A percentile compares a stretch with the other conserved stretches of the same genome.
Evolutionary conservation across 2,797 vertebrate genomes (phyloP).

Genomic region (Oreochromis mossambicus): DNA sequence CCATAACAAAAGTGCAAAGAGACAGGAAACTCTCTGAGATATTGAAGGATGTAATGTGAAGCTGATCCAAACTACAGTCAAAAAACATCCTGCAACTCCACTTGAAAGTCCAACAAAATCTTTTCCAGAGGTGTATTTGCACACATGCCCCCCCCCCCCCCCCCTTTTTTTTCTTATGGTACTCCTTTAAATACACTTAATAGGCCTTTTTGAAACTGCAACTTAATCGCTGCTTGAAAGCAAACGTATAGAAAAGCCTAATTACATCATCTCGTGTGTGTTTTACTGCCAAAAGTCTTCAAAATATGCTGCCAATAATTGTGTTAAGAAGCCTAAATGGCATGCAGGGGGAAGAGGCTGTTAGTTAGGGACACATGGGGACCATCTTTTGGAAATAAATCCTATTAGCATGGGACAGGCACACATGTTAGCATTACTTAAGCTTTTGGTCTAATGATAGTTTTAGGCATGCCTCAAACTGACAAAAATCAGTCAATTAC

Average conservation of each 20-base stretch:
- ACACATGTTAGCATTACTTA: background rate
- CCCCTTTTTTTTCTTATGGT: background rate
- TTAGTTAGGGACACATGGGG: slow-evolving; percentile 13
- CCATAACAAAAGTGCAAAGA: background rate
- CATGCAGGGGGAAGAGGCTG: slow-evolving; percentile 7
- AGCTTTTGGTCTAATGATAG: background rate
- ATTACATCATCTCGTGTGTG: background rate
- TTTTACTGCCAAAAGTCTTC: background rate
- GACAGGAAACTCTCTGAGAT: slow-evolving; percentile 18
- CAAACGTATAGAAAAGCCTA: background rate
- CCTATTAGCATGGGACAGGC: slow-evolving; percentile 50
- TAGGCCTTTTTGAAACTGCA: background rate
- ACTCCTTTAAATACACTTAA: background rate
- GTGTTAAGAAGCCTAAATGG: slow-evolving; percentile 41
- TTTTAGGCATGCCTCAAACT: background rate
- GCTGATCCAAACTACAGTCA: background rate
- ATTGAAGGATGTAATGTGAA: background rate
- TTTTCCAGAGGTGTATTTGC: background rate
- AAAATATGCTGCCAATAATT: background rate
- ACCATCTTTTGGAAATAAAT: slow-evolving; percentile 61
- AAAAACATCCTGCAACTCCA: background rate
- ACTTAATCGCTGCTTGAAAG: background rate
- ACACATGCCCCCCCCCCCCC: background rate
- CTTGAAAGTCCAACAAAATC: background rate
- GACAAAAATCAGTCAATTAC: background rate